These are phyloP conservation scores for Psilopsiagon aurifrons DNA, from an alignment of 2,113 vertebrate species.

Conservation along the genomic window DNA sequence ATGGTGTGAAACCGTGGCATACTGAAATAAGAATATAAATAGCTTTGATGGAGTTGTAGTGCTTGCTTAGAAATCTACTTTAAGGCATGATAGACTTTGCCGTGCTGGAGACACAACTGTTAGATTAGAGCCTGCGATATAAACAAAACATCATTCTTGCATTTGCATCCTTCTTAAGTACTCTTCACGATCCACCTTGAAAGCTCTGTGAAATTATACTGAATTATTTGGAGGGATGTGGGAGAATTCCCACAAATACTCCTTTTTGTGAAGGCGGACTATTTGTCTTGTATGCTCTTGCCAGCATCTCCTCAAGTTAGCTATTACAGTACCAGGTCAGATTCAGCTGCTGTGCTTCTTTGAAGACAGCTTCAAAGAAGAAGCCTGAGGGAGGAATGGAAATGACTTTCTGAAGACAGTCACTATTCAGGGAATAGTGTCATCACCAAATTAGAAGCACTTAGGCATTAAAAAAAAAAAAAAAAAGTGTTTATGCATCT, in stretches of 20 bases:
- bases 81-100: background rate
- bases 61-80: background rate
- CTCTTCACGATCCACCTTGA: background rate
- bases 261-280: background rate
- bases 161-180: background rate
- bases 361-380: background rate
- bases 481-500: background rate
- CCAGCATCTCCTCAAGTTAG: background rate
- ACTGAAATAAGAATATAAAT: background rate
- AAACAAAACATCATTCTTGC: background rate
- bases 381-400: background rate
- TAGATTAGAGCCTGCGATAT: background rate
- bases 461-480: background rate
- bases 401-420: background rate
- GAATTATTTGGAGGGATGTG: background rate
- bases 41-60: background rate
- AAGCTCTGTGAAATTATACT: background rate
- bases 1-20: rapidly evolving
- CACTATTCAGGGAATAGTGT: background rate
- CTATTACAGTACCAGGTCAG: background rate
- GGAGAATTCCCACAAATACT: background rate
- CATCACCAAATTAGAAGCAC: background rate
- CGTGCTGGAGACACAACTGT: background rate
- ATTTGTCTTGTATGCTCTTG: background rate
- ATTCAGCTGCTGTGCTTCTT: background rate